A percentile compares a stretch with the other conserved stretches of the same genome.
phyloP scores from a whole-genome alignment of 2,797 vertebrate species.

The Chelmon rostratus region DNA sequence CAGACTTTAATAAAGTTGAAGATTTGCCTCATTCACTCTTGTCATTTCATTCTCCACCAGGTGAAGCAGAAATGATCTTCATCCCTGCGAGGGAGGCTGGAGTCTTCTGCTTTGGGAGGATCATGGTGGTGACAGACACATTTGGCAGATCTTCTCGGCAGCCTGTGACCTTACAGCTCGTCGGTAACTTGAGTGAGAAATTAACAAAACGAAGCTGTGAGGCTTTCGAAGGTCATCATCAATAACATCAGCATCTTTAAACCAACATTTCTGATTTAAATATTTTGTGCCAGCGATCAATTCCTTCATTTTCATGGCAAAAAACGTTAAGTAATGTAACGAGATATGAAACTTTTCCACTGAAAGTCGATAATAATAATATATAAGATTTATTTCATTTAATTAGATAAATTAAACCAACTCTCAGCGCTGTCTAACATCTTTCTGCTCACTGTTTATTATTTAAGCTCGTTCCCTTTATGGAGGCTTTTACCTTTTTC shows the following conservation, averaged over 20 bases:
- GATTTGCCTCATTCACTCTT: neutral
- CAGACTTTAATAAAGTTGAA: neutral
- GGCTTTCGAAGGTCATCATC: neutral
- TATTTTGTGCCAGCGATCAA: neutral
- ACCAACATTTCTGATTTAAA: neutral
- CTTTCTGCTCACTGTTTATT: neutral
- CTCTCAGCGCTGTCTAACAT: neutral
- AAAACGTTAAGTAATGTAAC: neutral
- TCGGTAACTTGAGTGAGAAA: neutral
- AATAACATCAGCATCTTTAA: neutral
- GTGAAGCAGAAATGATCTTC: neutral
- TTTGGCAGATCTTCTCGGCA: neutral
- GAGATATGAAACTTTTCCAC: too few relatives aligned
- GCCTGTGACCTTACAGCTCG: neutral
- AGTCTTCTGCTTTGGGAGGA: neutral
- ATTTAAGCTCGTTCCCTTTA: neutral
- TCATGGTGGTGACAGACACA: neutral
- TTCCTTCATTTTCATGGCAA: neutral
- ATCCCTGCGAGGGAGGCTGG: accelerated
- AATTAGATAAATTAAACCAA: neutral
- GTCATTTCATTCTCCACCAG: neutral
- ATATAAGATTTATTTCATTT: too few relatives aligned
- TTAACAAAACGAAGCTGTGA: neutral
- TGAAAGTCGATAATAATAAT: too few relatives aligned
- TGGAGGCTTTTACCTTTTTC: too few relatives aligned